A percentile compares a stretch with the other conserved stretches of the same genome.
These are phyloP conservation scores for Cartodere bifasciata DNA, from an alignment of 2,888 invertebrate genomes.

Conservation along the genomic window DNA sequence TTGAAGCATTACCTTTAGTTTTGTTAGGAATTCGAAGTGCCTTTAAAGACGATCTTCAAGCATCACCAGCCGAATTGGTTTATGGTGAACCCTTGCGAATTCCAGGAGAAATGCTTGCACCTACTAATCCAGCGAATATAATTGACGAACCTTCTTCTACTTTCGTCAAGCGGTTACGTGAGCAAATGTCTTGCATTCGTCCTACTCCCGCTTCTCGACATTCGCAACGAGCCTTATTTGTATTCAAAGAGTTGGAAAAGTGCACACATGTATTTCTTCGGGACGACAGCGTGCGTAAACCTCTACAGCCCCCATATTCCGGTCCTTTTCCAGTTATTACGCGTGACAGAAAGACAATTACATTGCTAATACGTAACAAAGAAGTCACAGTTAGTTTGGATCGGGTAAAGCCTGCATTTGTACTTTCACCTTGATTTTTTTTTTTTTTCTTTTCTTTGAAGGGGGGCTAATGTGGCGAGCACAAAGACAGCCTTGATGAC, in stretches of 20 bases:
- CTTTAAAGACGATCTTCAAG: conserved; percentile 3
- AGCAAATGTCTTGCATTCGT: conserved; percentile 8
- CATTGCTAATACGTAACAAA: conserved; percentile 13
- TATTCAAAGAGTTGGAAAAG: conserved; percentile 30
- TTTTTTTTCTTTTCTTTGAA: too few relatives aligned
- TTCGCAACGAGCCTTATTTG: conserved; percentile 22
- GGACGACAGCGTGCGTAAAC: conserved; percentile 15
- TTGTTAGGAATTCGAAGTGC: conserved; percentile 18
- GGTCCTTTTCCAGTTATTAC: conserved; percentile 17
- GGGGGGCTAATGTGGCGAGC: too few relatives aligned
- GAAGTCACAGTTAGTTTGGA: conserved; percentile 14
- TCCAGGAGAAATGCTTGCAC: background rate
- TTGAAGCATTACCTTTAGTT: conserved; percentile 15
- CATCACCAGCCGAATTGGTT: background rate
- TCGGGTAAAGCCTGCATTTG: conserved; percentile 17
- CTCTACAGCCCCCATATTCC: conserved; percentile 18
- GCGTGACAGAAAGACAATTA: conserved; percentile 13
- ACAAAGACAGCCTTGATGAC: too few relatives aligned
- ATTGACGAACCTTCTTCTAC: background rate
- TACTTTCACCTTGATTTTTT: too few relatives aligned
- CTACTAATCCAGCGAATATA: background rate
- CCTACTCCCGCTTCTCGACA: conserved; percentile 6
- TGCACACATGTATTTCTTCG: conserved; percentile 30
- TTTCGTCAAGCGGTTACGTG: conserved; percentile 5
- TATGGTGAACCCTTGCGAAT: background rate